These are phyloP conservation scores for Gymnorhina tibicen DNA, from an alignment of 2,113 vertebrate genomes.

Conservation along the genomic window DNA sequence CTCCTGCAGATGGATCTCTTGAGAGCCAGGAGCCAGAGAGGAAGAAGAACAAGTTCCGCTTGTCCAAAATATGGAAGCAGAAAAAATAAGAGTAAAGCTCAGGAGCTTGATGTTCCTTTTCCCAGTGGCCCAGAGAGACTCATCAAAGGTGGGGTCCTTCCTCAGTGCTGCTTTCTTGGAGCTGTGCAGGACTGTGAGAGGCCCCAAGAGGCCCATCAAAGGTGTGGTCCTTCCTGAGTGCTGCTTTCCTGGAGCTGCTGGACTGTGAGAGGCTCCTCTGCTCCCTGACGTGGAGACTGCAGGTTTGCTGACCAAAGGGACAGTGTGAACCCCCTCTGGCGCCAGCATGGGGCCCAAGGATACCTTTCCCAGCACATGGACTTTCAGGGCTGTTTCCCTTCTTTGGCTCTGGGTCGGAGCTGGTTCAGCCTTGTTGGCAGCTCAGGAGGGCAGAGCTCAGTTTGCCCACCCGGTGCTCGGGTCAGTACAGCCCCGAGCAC, in stretches of 20 bases:
- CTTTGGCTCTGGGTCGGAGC: not conserved
- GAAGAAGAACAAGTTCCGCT: constrained; percentile 55
- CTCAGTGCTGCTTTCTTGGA: not conserved
- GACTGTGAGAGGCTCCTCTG: not conserved
- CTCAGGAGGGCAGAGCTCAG: not conserved
- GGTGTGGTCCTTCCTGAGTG: not conserved
- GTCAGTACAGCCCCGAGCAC: not conserved
- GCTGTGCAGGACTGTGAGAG: not conserved
- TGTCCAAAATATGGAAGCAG: constrained; percentile 54
- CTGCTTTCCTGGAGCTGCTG: not conserved
- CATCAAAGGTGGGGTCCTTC: not conserved
- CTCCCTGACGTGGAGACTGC: not conserved
- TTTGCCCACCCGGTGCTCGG: not conserved
- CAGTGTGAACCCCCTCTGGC: not conserved
- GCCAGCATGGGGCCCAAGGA: not conserved
- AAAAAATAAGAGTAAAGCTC: constrained; percentile 37
- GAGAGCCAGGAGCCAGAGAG: constrained; percentile 36
- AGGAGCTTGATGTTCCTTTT: not conserved
- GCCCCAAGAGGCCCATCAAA: not conserved
- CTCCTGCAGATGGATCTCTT: constrained; percentile 42
- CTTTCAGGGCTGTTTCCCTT: not conserved
- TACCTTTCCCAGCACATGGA: not conserved
- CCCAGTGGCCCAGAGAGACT: not conserved
- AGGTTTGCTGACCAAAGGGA: not conserved
- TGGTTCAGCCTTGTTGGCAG: not conserved